Conservation (phyloP, 2,113 vertebrate species). For the Lampris incognitus region DNA sequence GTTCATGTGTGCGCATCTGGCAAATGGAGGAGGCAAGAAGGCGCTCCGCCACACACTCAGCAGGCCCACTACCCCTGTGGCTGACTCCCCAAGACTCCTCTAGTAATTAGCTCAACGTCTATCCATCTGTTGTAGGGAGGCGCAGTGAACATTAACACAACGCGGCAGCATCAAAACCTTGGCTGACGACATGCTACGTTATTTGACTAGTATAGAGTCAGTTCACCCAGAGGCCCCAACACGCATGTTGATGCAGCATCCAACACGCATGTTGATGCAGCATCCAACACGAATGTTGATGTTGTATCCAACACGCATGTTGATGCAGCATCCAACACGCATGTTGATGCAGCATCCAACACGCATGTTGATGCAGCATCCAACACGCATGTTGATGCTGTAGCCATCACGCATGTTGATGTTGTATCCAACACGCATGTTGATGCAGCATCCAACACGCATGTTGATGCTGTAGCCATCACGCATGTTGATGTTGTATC, state of each 20-base stretch:
- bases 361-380: no score
- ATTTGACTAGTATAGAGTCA: conserved; percentile 34
- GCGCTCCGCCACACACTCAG: conserved; percentile 72
- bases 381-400: no score
- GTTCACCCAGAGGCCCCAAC: conserved; percentile 34
- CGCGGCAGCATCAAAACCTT: conserved; percentile 67
- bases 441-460: no score
- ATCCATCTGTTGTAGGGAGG: conserved; percentile 78
- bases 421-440: neutral
- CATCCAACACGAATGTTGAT: neutral
- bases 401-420: no score
- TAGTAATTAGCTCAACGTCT: conserved; percentile 80
- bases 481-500: no score
- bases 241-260: neutral
- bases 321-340: no score
- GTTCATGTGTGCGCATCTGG: conserved; percentile 29
- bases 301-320: no score
- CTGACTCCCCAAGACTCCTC: conserved; percentile 78
- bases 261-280: no score
- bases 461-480: no score
- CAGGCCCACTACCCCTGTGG: conserved; percentile 76
- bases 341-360: no score
- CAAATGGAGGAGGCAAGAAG: conserved; percentile 61
- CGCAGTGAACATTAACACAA: conserved; percentile 75
- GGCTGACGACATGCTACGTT: conserved; percentile 57